Evolutionary conservation across 2,797 vertebrate species (phyloP), one percentile per base, ranked within the genome.

Genomic region (Poliocrania exsul): DNA sequence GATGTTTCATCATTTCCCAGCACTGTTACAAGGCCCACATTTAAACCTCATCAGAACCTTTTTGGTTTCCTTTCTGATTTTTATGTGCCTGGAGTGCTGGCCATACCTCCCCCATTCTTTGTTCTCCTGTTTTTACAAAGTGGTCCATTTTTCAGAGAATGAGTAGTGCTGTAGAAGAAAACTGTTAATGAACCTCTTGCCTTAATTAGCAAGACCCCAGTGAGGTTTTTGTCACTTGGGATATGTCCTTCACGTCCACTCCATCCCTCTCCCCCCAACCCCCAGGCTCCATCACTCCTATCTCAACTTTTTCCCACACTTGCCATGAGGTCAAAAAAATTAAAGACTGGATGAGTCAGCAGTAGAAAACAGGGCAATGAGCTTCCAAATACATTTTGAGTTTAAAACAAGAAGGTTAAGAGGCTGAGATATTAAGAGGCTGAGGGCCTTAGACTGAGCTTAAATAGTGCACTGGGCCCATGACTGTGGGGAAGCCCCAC

Each of bases 1-100:
- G 95, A 97, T 96, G 94, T 92, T 95, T 95, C 92, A 94, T 97
- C 95, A 97, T 95, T 96, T 96, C 95, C 96, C 89, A 95, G 92
- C 93, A 95, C 89, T 95, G 94, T 96, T 92, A 95, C 79, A 58
- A 67, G 81, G 72, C 69, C 44, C 85, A 86, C 93, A 92, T 93
- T 95, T 93, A 94, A 96, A 95, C 94, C 75, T 93, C 94, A 96
- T 95, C 88, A 95, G 95, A 95, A 95, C 12, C 54, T 47, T 94
- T 93, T 96, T 87, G 58, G 81, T 96, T 96, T 96, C 94, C 95
- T 96, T 92, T 96, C 92, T 65, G 77, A 91, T 87, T 96, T 95
- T 95, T 95, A 80, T 53, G 35, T 91, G 73, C 85, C 73, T 94
- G 75, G 47, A 93, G 64, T 88, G 46, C 73, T 72, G 49, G 50